Evolutionary conservation across 1,140 invertebrate genomes (phyloP), one percentile per base, ranked within the genome.

Genomic region (Scylla paramamosain): DNA sequence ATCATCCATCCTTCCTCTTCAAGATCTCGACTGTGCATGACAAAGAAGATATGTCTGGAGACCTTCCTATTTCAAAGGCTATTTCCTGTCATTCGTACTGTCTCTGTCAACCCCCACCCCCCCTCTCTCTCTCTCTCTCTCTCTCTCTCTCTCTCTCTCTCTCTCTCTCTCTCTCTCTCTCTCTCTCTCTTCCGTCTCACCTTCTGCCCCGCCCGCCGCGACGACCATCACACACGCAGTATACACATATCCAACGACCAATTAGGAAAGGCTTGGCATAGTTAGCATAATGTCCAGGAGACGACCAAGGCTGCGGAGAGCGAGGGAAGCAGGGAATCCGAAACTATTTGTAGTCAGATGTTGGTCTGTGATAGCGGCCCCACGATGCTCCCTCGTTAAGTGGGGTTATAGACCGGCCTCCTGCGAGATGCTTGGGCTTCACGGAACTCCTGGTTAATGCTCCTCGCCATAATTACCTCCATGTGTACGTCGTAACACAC

Each of bases 211-310:
- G 48, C 45, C 45, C 48, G 45, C 45, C 88, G 88, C 45, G 88
- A 84, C 48, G 92, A 84, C n/a, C 86, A 86, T 93, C 92, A 93
- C 92, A 93, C 92, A 93, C 52, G 48, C 52, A 93, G 92, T 93
- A 93, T 93, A 93, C 92, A 93, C 92, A 93, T 93, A 93, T 93
- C 46, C 83, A 93, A 87, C 92, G 83, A 84, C 92, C 92, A 93
- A 93, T 93, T 93, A 93, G 92, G 92, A 93, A 87, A 93, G 92
- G 92, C 46, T 93, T 93, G 92, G 92, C 82, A 93, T 93, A 93
- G 82, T 87, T 87, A 86, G 48, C 92, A 93, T 93, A 93, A 93
- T 93, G 67, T 84, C 45, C 31, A 39, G n/a, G 46, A 52, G 92
- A 52, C 82, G 29, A 52, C 29, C 92, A 29, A 46, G 92, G 46